A percentile compares a stretch with the other conserved stretches of the same genome.
phyloP scores from a whole-genome alignment of 2,888 invertebrate species.

The Choreutis nemorana region DNA sequence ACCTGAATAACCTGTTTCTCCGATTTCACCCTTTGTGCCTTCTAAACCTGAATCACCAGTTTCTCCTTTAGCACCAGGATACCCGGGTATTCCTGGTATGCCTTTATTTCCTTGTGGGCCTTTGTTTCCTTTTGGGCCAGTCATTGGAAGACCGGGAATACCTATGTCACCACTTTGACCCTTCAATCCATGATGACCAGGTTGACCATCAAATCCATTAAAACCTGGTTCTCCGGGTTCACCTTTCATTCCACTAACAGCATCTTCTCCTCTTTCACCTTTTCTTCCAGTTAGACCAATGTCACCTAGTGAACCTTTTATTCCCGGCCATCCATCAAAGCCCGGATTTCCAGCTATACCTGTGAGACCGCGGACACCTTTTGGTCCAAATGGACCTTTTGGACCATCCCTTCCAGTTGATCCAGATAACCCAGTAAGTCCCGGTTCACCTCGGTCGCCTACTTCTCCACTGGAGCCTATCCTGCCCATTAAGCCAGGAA shows the following conservation, averaged over 20 bases:
- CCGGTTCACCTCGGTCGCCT: slow-evolving; percentile 52
- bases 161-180: slow-evolving; percentile 61
- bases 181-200: slow-evolving; percentile 40
- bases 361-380: slow-evolving; percentile 80
- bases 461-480: slow-evolving; percentile 32
- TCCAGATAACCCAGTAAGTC: slow-evolving; percentile 51
- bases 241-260: slow-evolving; percentile 70
- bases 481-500: slow-evolving; percentile 36
- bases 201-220: slow-evolving; percentile 39
- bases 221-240: slow-evolving; percentile 60
- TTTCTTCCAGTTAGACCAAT: slow-evolving; percentile 61
- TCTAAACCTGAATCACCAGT: slow-evolving; percentile 66
- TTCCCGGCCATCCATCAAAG: slow-evolving; percentile 29
- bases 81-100: slow-evolving; percentile 54
- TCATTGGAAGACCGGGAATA: slow-evolving; percentile 16
- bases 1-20: slow-evolving; percentile 67
- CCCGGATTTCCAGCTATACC: slow-evolving; percentile 24
- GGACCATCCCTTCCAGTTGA: slow-evolving; percentile 80
- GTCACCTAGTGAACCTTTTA: slow-evolving; percentile 56
- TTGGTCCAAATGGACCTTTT: slow-evolving; percentile 74
- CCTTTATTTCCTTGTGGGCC: slow-evolving; percentile 70
- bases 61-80: slow-evolving; percentile 70
- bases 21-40: slow-evolving; percentile 54
- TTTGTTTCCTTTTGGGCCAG: slow-evolving; percentile 51
- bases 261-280: slow-evolving; percentile 69